Conservation (phyloP, 2,888 invertebrate genomes). For the Drosophila atroscutellata region DNA sequence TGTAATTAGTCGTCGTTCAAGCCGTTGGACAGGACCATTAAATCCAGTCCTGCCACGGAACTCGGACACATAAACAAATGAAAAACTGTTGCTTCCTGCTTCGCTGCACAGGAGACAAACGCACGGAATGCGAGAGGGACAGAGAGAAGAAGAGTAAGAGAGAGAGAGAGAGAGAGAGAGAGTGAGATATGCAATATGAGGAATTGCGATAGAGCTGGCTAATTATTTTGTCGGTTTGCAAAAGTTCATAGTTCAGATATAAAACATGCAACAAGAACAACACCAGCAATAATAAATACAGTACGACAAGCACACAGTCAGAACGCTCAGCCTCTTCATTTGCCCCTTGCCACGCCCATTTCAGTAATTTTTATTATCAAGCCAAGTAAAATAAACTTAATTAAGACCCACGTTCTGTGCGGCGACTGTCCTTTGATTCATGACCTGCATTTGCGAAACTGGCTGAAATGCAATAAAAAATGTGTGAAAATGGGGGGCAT, state of each 20-base stretch:
- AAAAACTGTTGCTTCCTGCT: conserved; percentile 81
- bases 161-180: conserved; percentile 5
- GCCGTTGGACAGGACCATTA: conserved; percentile 73
- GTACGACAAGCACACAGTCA: conserved; percentile 44
- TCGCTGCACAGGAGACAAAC: conserved; percentile 25
- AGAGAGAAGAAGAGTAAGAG: conserved; percentile 1
- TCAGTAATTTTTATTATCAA: conserved; percentile 72
- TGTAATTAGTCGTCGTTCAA: conserved; percentile 76
- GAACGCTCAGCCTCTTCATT: conserved; percentile 22
- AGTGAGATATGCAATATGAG: not conserved
- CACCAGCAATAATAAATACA: conserved; percentile 48
- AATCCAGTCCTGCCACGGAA: conserved; percentile 55
- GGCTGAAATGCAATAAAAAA: conserved; percentile 64
- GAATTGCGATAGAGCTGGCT: conserved; percentile 48
- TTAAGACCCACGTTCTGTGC: conserved; percentile 60
- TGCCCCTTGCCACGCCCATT: conserved; percentile 30
- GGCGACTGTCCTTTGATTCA: conserved; percentile 57
- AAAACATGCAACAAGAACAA: conserved; percentile 42
- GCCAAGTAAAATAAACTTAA: conserved; percentile 75
- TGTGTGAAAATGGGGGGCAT: conserved; percentile 18
- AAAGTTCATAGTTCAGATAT: conserved; percentile 78
- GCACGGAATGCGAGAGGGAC: not conserved
- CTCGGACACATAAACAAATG: conserved; percentile 60
- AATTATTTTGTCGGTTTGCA: conserved; percentile 79
- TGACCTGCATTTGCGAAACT: conserved; percentile 59